Conservation (phyloP, 2,797 vertebrate species). For the Eulemur coronatus region DNA sequence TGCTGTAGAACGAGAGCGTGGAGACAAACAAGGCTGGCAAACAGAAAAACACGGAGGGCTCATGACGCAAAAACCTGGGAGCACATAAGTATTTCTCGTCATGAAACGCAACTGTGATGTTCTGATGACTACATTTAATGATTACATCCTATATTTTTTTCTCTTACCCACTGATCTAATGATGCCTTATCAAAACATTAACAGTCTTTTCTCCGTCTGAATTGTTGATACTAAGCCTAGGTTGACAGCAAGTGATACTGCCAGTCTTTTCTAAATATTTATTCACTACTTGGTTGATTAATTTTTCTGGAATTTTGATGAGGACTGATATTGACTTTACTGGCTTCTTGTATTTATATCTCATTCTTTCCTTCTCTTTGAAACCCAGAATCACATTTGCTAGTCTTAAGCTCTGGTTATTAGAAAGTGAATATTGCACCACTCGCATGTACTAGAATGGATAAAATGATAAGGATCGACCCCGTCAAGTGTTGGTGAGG, state of each 20-base stretch:
- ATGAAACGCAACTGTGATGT: neutral
- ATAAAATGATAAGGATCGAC: neutral
- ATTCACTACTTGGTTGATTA: conserved; percentile 35
- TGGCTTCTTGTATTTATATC: neutral
- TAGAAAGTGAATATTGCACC: neutral
- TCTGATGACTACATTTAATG: neutral
- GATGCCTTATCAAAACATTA: conserved; percentile 53
- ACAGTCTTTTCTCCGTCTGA: conserved; percentile 1
- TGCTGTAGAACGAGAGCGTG: neutral
- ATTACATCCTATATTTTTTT: neutral
- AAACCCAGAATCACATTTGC: conserved; percentile 7
- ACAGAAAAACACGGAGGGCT: neutral
- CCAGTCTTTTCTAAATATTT: conserved; percentile 53
- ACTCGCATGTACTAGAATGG: neutral
- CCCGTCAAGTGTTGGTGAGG: neutral
- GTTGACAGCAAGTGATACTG: neutral
- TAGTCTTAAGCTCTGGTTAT: neutral
- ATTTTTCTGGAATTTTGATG: conserved; percentile 48
- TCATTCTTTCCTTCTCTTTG: neutral
- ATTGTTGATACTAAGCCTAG: neutral
- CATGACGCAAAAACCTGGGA: neutral
- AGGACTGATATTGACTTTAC: neutral
- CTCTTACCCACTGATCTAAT: conserved; percentile 22
- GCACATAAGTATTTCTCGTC: neutral
- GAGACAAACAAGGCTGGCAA: neutral